Evolutionary conservation across 2,797 vertebrate species (phyloP), one percentile per base, ranked within the genome.

Genomic region (Cyprinella venusta): DNA sequence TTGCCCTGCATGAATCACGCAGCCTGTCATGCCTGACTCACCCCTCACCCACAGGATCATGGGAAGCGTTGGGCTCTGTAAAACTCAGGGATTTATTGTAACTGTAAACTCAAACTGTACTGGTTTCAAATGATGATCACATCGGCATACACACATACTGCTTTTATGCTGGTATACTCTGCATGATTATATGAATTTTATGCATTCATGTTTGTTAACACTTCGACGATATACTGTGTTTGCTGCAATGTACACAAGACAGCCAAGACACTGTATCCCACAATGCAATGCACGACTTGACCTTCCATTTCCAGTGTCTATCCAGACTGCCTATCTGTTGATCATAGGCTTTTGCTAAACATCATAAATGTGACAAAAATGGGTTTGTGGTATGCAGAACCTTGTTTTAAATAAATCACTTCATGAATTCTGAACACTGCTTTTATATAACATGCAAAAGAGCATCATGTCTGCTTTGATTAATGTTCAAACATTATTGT

Each of bases 1-100:
- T 86, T 91, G 85, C 64, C 80, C 88, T 10, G 10, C 79, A 84
- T 92, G 91, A 93, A 89, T 93, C 90, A 92, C 79, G 81, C 86
- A 81, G 70, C 89, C 86, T 79, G 87, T 82, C 61, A 84, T 21
- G 50, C 83, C 84, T 90, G 90, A 92, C 86, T 91, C 91, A 92
- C 76, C 83, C 86, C 40, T 90, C 90, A 87, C 88, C 91, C 88
- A 30, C 86, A 85, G 80, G 64, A 86, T 79, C 88, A 86, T 87
- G 82, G 87, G 83, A 91, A 86, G 85, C 67, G 30, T 50, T 75
- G n/a, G 30, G 33, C 79, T 89, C 83, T 82, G 77, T 79, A 80
- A 84, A 50, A 19, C 42, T 38, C 5, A 30, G 50, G 61, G 67
- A 69, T 59, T 80, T 69, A 80, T 26, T 38, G 21, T 40, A 21